Conservation (phyloP, 2,888 invertebrate species). For the Himalopsyche tibetana region DNA sequence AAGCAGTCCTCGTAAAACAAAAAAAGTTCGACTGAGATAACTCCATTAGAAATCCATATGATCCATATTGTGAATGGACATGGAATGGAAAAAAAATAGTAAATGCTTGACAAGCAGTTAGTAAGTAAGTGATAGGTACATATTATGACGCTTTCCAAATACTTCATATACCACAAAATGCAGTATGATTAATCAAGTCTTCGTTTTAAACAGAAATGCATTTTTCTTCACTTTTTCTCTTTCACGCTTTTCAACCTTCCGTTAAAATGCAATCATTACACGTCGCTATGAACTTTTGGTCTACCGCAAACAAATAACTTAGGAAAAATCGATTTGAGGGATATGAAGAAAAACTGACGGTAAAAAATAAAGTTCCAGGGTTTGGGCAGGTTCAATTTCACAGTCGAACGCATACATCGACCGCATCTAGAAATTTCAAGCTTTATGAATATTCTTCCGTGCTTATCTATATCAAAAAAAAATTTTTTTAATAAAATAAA, state of each 20-base stretch:
- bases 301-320: not conserved
- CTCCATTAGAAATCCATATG: no score
- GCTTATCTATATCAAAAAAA: no score
- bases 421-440: not conserved
- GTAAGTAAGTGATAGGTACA: no score
- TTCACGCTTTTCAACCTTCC: conserved; percentile 27
- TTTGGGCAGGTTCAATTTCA: conserved; percentile 62
- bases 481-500: no score
- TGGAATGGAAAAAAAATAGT: no score
- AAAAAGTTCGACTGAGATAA: no score
- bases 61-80: no score
- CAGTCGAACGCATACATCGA: conserved; percentile 53
- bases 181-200: conserved; percentile 24
- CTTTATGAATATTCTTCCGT: no score
- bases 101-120: no score
- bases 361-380: conserved; percentile 55
- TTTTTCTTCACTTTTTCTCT: conserved; percentile 18
- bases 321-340: conserved; percentile 54
- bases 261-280: conserved; percentile 22
- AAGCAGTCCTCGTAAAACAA: no score
- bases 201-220: conserved; percentile 1
- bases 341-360: conserved; percentile 57
- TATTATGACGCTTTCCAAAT: no score
- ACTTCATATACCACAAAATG: not conserved
- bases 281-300: conserved; percentile 7